Conservation (phyloP, 92 coral and sea anemone species). For the Umimayanthus kanabou region DNA sequence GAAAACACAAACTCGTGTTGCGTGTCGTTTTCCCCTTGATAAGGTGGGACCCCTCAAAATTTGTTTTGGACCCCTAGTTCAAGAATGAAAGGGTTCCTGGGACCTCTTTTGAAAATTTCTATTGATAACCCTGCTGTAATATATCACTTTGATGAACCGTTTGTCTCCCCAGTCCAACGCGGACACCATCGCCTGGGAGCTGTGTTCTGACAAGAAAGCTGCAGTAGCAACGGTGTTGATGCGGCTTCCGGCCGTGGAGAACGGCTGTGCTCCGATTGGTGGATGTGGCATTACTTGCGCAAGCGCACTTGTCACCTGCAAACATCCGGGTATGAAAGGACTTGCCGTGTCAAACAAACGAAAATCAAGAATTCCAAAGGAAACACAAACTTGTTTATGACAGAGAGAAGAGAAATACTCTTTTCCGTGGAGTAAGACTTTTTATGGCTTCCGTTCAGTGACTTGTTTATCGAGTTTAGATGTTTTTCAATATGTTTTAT, state of each 20-base stretch:
- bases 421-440: no score
- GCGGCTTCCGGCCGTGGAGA: conserved; percentile 12
- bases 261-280: conserved; percentile 32
- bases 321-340: neutral
- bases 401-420: neutral
- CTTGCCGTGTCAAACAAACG: neutral
- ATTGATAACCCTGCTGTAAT: no score
- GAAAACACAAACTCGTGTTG: no score
- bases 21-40: no score
- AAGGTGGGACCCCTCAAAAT: no score
- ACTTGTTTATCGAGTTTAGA: no score
- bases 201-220: conserved; percentile 8
- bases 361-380: neutral
- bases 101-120: no score
- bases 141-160: no score
- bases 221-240: conserved; percentile 27
- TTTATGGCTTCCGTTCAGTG: no score
- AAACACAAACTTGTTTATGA: conserved; percentile 33
- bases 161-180: conserved; percentile 1
- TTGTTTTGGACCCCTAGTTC: no score
- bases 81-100: no score
- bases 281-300: conserved; percentile 31
- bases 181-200: conserved; percentile 28
- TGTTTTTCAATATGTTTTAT: no score
- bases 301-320: conserved; percentile 29